A percentile compares a stretch with the other conserved stretches of the same genome.
Evolutionary conservation across 2,797 vertebrate species (phyloP).

Genomic region (Enteromius treurensis): DNA sequence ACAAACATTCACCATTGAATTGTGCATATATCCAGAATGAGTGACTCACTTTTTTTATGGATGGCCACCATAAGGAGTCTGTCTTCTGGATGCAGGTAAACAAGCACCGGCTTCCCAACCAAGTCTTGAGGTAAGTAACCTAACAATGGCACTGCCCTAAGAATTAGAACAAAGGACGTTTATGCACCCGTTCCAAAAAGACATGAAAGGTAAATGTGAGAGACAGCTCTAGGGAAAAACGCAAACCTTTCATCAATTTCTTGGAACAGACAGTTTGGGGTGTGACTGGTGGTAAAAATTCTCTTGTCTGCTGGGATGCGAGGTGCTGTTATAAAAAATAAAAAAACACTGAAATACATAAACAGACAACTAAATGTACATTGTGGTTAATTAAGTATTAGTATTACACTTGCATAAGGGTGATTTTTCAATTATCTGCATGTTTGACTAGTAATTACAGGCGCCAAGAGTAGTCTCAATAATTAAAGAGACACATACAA

Average conservation of each 20-base stretch:
- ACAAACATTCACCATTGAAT: background rate
- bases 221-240: background rate
- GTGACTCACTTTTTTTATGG: slow-evolving; percentile 77
- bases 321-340: slow-evolving; percentile 69
- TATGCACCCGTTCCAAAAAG: background rate
- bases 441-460: background rate
- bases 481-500: background rate
- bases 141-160: slow-evolving; percentile 76
- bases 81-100: slow-evolving; percentile 79
- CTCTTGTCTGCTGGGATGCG: slow-evolving; percentile 82
- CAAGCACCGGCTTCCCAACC: slow-evolving; percentile 75
- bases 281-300: slow-evolving; percentile 84
- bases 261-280: slow-evolving; percentile 82
- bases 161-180: background rate
- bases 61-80: slow-evolving; percentile 79
- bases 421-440: background rate
- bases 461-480: background rate
- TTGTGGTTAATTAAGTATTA: background rate
- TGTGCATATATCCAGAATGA: background rate
- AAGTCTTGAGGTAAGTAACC: slow-evolving; percentile 82
- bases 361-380: background rate
- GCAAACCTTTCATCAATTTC: slow-evolving; percentile 82
- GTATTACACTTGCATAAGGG: background rate
- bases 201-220: background rate
- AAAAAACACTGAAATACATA: background rate